Base-by-base conservation (phyloP, 1,140 invertebrate species). In the Capitella teleta region DNA sequence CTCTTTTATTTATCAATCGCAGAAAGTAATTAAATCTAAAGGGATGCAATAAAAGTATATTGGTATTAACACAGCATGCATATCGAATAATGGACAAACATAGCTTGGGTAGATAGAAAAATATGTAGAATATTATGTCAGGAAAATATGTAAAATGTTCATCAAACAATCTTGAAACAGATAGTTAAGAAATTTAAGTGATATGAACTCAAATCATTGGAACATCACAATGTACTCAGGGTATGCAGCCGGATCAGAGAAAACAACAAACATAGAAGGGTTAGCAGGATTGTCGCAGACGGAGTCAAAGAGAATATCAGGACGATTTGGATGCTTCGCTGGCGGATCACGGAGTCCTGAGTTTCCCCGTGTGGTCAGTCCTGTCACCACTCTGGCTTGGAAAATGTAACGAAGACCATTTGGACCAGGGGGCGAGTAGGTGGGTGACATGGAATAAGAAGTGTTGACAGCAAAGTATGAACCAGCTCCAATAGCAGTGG, bases 181-280 rank as follows among this genome's bases (percentile, higher is more conserved):
- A n/a, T n/a, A n/a, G n/a, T n/a, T n/a, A n/a, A n/a, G n/a, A n/a
- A n/a, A n/a, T n/a, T n/a, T n/a, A n/a, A n/a, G n/a, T n/a, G n/a
- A n/a, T n/a, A n/a, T n/a, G n/a, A 4, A 3, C 5, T 4, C 36
- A 38, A 12, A 21, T 40, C 25, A 40, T 24, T 18, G n/a, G 21
- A 50, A 50, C 3, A 45, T 52, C 25, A 52, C 43, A 30, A 52
- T 12, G 28, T 47, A 52, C 18, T 52, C 51, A 28, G 51, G 51
- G 25, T 52, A 52, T 14, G 44, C 42, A 28, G 37, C 30, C 21
- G 21, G 24, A 18, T 52, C 51, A 10, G 38, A 34, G 51, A 52
- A 52, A 18, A 52, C 36, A 16, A 52, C 44, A 37, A 46, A 52
- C 34, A 52, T 38, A 1, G 12, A 34, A n/a, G 44, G 43, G 10